Percentiles rank a stretch among this genome's conserved stretches.
These are phyloP conservation scores for Agrilus cyanescens DNA, from an alignment of 2,888 invertebrate species.

Conservation along the genomic window DNA sequence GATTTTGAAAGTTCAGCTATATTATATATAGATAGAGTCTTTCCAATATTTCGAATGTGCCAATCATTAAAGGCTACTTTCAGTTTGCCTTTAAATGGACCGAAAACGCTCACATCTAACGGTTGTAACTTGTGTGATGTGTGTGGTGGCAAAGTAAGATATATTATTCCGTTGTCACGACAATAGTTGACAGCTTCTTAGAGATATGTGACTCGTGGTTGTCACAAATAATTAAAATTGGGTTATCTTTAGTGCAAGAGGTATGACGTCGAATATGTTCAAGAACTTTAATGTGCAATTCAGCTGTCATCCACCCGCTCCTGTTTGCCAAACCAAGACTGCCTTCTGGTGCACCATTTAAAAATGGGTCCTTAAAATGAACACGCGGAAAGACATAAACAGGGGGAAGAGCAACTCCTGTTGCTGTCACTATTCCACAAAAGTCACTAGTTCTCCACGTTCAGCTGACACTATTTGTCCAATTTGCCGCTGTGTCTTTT, in stretches of 20 bases:
- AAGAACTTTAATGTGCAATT: neutral
- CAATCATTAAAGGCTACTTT: conserved; percentile 9
- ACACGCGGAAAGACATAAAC: conserved; percentile 18
- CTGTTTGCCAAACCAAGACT: neutral
- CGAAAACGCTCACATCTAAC: conserved; percentile 6
- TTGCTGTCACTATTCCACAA: conserved; percentile 18
- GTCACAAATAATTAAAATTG: conserved; percentile 7
- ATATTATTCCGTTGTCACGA: conserved; percentile 6
- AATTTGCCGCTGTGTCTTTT: conserved; percentile 14
- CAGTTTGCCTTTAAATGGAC: conserved; percentile 11
- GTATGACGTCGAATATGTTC: neutral
- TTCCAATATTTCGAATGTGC: conserved; percentile 7
- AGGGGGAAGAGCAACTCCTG: conserved; percentile 19
- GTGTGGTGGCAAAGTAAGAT: conserved; percentile 9
- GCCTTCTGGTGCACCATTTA: neutral
- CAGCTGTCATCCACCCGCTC: neutral
- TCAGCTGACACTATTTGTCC: conserved; percentile 15
- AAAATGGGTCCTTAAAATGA: neutral
- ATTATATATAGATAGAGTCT: conserved; percentile 5
- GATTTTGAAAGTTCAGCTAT: conserved; percentile 5
- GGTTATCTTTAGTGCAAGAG: conserved; percentile 1
- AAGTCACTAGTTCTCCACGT: conserved; percentile 10
- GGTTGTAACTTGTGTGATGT: conserved; percentile 12
- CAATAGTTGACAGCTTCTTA: conserved; percentile 7
- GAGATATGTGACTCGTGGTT: conserved; percentile 9